Evolutionary conservation across 64 coral and sea anemone genomes (phyloP), one percentile per base, ranked within the genome.

Genomic region (Cladopsammia gracilis): DNA sequence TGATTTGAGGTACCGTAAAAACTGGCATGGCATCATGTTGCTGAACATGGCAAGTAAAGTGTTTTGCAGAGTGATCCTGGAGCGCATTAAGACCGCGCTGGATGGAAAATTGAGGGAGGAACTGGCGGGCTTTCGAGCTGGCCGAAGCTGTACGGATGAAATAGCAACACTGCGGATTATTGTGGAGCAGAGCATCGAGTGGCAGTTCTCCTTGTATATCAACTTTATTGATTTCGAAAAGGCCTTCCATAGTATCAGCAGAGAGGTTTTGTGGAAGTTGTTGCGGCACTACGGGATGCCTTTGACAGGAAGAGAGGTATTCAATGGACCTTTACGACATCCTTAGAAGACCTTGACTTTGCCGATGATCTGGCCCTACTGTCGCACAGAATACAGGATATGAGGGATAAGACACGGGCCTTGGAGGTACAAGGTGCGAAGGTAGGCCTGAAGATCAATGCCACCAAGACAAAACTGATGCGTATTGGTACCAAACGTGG

Each of bases 1-100:
- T 42, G 86, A 94, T 51, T 0, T 78, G 72, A 68, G 71, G 22
- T 48, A 73, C 68, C 86, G 11, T 0, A 54, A 54, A 54, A 54
- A 54, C 52, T 54, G 52, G 52, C 0, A 54, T 54, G 52, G 52
- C 11, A 54, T 54, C 52, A 54, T 54, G 52, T 11, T 54, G 6
- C 52, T 54, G 52, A 54, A 11, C 11, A 54, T n/a, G n/a, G n/a
- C n/a, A 54, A 54, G 52, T 54, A 54, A 54, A 54, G 52, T 11
- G 52, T 54, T 54, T 11, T 0, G 52, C 52, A 54, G 52, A 54
- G 52, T 54, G 52, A 54, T 54, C 6, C 6, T 54, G 52, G 52
- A 54, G 52, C 2, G 11, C 52, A 54, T 54, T 54, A 54, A 54
- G 11, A 54, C 52, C 0, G 52, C 52, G 11, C 11, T 54, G 52